Percentiles rank a stretch among this genome's conserved stretches.
Evolutionary conservation across 2,797 vertebrate genomes (phyloP).

Genomic region (Nyctalus aviator): DNA sequence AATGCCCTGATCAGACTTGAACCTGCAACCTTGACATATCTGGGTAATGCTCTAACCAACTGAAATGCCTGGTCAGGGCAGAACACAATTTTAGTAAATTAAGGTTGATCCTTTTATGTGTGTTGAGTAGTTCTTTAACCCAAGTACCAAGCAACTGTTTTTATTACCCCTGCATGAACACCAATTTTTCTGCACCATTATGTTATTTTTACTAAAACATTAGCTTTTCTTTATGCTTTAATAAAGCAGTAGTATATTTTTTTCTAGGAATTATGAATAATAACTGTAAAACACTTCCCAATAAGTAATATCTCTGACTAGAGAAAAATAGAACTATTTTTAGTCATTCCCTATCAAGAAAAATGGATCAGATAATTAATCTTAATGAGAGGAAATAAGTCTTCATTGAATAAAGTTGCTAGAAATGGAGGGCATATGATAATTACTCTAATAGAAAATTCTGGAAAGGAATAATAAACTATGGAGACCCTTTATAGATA

Average conservation of each 20-base stretch:
- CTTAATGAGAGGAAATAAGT: neutral
- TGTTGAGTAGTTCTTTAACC: slow-evolving; percentile 61
- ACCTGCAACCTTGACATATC: neutral
- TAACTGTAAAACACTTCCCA: slow-evolving; percentile 12
- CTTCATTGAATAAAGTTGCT: neutral
- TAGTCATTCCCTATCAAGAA: neutral
- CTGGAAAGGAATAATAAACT: neutral
- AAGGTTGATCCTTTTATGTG: neutral
- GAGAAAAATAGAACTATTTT: neutral
- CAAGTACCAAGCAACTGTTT: slow-evolving; percentile 63
- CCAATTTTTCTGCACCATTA: slow-evolving; percentile 61
- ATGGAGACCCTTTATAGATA: neutral
- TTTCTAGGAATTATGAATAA: neutral
- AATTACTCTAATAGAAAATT: neutral
- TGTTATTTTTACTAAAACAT: slow-evolving; percentile 26
- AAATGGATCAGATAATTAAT: neutral
- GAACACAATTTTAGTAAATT: slow-evolving; percentile 42
- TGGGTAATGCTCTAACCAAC: neutral
- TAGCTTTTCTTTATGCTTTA: neutral
- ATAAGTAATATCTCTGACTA: neutral
- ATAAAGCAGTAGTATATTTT: slow-evolving; percentile 5
- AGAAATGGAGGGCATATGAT: neutral
- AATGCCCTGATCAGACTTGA: neutral
- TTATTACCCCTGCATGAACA: neutral
- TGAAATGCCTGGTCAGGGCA: neutral